Base-by-base conservation (phyloP, 2,888 invertebrate species). In the Oxytorus armatus region DNA sequence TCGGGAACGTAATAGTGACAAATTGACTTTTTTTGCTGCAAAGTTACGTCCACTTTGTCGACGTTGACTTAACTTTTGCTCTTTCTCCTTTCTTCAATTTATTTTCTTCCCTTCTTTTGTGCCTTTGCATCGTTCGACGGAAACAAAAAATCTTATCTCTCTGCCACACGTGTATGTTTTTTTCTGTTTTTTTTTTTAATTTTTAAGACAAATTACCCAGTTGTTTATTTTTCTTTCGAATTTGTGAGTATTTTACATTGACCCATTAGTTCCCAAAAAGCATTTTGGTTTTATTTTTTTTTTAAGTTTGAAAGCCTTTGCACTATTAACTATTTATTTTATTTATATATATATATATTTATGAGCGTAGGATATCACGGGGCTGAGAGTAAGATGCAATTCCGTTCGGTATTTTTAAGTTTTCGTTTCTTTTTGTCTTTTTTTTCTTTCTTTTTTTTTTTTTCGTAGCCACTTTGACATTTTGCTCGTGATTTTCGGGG, bases 271-370 rank as follows among this genome's bases (percentile, higher is more conserved):
- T 55, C 23, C 39, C 33, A 53, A 68, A 68, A 39, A 68, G 39
- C 33, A 11, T 23, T 61, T 11, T 63, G 25, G 5, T 25, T 75
- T 75, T 75, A n/a, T n/a, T n/a, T n/a, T n/a, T n/a, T n/a, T n/a
- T n/a, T n/a, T n/a, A n/a, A n/a, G n/a, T n/a, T n/a, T n/a, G n/a
- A 66, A 75, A 75, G 75, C 75, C 39, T 14, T 66, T 75, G 65
- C 65, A 66, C 39, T 75, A 57, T 47, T 29, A 14, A 36, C 49
- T 66, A 59, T 49, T 25, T 57, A 23, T 44, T 29, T 51, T n/a
- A 51, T 23, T 3, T 36, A 49, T 74, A 47, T 42, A 65, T 61
- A 72, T 72, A 59, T 39, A 14, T 66, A 33, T 44, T 47, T 74
- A 59, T 14, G 74, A 66, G 66, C 39, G 49, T 70, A 72, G 55